A percentile compares a stretch with the other conserved stretches of the same genome.
Conservation (phyloP, 2,113 vertebrate species). For the Eulemur rufifrons region DNA sequence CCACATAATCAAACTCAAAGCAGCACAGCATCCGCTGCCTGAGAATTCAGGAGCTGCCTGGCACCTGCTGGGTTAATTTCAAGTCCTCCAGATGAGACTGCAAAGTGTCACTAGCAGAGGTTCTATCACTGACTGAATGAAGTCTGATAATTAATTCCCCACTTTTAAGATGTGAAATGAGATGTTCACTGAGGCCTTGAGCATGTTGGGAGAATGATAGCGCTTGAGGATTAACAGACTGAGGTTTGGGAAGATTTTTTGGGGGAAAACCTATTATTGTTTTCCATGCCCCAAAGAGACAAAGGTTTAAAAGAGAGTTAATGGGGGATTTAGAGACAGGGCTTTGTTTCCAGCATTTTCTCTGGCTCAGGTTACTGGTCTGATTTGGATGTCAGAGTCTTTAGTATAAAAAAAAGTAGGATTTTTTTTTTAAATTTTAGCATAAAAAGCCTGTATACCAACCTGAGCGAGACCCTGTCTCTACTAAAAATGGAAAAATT, state of each 20-base stretch:
- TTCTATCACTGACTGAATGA: background rate
- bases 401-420: background rate
- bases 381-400: background rate
- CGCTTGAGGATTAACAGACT: background rate
- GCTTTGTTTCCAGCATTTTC: background rate
- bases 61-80: background rate
- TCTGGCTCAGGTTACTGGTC: background rate
- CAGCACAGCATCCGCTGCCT: background rate
- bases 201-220: background rate
- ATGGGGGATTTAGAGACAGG: background rate
- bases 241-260: background rate
- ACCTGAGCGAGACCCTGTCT: too few species aligned
- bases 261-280: background rate
- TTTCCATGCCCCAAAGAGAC: background rate
- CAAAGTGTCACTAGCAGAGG: background rate
- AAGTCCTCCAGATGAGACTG: background rate
- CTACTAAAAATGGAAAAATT: too few species aligned
- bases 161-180: constrained; percentile 6
- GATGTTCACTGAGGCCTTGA: background rate
- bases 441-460: too few species aligned
- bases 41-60: background rate
- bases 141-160: constrained; percentile 42
- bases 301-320: background rate
- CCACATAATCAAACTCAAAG: background rate
- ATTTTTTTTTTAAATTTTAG: too few species aligned